Conservation (phyloP, 2,797 vertebrate species). For the Pristis pectinata region DNA sequence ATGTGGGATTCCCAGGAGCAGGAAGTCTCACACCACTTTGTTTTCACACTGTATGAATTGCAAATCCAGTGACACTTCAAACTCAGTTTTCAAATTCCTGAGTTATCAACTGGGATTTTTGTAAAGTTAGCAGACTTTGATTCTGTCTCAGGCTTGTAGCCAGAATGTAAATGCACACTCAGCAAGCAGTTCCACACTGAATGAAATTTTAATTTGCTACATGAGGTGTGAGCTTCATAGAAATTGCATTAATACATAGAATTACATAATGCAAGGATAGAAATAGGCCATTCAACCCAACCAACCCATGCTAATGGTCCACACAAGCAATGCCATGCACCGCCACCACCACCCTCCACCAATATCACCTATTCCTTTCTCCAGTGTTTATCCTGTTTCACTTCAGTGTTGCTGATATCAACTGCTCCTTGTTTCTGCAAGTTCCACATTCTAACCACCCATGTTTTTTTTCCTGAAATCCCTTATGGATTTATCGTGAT, state of each 20-base stretch:
- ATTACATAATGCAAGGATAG: too few relatives aligned
- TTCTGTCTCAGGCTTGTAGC: background rate
- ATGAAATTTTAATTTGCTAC: background rate
- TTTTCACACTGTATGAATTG: background rate
- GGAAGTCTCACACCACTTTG: background rate
- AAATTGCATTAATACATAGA: background rate
- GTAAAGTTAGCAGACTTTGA: too few relatives aligned
- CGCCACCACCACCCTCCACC: too few relatives aligned
- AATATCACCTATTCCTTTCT: too few relatives aligned
- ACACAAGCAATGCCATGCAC: too few relatives aligned
- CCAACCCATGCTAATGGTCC: too few relatives aligned
- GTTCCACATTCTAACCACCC: background rate
- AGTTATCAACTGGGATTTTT: too few relatives aligned
- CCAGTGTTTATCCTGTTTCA: too few relatives aligned
- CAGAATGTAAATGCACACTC: background rate
- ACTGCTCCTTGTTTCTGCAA: too few relatives aligned
- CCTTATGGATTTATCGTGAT: background rate
- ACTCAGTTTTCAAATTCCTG: too few relatives aligned
- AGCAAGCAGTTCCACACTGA: background rate
- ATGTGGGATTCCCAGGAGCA: background rate
- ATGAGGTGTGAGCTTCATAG: background rate
- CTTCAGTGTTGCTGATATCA: too few relatives aligned
- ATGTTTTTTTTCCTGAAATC: background rate
- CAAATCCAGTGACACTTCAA: background rate
- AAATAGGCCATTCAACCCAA: too few relatives aligned